Percentiles rank a stretch among this genome's conserved stretches.
These are phyloP conservation scores for Zygothrica quintamaculata DNA, from an alignment of 2,888 invertebrate species.

Conservation along the genomic window DNA sequence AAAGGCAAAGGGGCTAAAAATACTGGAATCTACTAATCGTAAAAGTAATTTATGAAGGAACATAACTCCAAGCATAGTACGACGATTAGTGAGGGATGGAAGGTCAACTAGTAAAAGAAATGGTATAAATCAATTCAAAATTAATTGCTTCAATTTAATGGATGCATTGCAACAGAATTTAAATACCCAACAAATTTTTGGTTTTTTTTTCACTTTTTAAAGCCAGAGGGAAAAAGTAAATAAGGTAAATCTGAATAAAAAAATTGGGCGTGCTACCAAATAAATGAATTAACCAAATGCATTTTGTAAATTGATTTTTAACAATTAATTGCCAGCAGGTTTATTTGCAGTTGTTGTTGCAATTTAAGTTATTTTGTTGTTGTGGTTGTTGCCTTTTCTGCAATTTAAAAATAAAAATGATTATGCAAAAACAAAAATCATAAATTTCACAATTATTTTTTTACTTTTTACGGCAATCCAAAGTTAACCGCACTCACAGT, in stretches of 20 bases:
- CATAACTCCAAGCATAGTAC: too few species aligned
- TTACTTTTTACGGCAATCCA: constrained; percentile 48
- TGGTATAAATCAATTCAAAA: too few species aligned
- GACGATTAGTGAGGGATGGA: too few species aligned
- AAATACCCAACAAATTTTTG: too few species aligned
- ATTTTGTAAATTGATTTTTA: constrained; percentile 67
- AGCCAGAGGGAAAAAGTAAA: constrained; percentile 17
- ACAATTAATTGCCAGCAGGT: constrained; percentile 61
- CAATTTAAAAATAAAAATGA: constrained; percentile 35
- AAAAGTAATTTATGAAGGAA: too few species aligned
- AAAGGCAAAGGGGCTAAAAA: too few species aligned
- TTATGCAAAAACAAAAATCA: constrained; percentile 25
- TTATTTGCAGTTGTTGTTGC: constrained; percentile 12
- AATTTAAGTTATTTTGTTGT: constrained; percentile 2
- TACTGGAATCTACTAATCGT: too few species aligned
- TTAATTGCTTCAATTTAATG: too few species aligned
- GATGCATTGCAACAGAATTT: too few species aligned
- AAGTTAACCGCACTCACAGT: constrained; percentile 33
- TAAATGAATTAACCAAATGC: constrained; percentile 64
- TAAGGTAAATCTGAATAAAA: constrained; percentile 57
- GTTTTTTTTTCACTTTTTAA: too few species aligned
- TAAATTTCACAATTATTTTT: constrained; percentile 48
- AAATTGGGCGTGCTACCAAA: constrained; percentile 35
- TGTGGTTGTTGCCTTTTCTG: constrained; percentile 19
- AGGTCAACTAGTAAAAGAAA: too few species aligned